These are phyloP conservation scores for Allygus modestus DNA, from an alignment of 2,888 invertebrate species.

Conservation along the genomic window DNA sequence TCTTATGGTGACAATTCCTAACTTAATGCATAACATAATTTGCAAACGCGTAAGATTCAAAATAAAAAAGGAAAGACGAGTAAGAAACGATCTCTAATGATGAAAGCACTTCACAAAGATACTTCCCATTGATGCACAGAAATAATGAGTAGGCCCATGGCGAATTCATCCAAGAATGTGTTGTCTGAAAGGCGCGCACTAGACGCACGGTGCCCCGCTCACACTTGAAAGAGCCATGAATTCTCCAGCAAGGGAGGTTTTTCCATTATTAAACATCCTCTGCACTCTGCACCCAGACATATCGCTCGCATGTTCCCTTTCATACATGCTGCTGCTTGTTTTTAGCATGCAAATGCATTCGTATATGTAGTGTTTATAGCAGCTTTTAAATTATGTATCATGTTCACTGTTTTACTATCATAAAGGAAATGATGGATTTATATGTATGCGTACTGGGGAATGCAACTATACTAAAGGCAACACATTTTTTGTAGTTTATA, in stretches of 20 bases:
- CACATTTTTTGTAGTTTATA: too few relatives aligned
- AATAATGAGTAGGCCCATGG: constrained; percentile 48
- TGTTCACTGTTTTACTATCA: too few relatives aligned
- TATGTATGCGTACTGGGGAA: too few relatives aligned
- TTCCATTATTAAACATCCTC: constrained; percentile 29
- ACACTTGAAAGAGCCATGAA: constrained; percentile 30
- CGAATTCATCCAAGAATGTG: constrained; percentile 35
- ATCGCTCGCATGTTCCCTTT: constrained; percentile 12
- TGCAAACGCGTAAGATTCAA: too few relatives aligned
- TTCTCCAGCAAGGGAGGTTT: constrained; percentile 32
- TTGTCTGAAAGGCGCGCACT: neutral
- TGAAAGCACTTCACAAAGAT: constrained; percentile 10
- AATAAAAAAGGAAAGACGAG: too few relatives aligned
- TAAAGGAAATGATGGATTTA: too few relatives aligned
- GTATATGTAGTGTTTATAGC: too few relatives aligned
- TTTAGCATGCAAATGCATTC: neutral
- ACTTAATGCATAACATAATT: too few relatives aligned
- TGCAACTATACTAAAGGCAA: too few relatives aligned
- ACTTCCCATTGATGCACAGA: constrained; percentile 30
- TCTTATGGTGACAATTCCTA: too few relatives aligned
- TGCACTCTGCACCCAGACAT: neutral
- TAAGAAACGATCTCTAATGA: constrained; percentile 27
- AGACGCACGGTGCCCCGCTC: neutral
- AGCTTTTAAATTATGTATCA: too few relatives aligned
- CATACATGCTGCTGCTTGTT: neutral